These are phyloP conservation scores for Hoplodrina blanda DNA, from an alignment of 2,888 invertebrate species.

Conservation along the genomic window DNA sequence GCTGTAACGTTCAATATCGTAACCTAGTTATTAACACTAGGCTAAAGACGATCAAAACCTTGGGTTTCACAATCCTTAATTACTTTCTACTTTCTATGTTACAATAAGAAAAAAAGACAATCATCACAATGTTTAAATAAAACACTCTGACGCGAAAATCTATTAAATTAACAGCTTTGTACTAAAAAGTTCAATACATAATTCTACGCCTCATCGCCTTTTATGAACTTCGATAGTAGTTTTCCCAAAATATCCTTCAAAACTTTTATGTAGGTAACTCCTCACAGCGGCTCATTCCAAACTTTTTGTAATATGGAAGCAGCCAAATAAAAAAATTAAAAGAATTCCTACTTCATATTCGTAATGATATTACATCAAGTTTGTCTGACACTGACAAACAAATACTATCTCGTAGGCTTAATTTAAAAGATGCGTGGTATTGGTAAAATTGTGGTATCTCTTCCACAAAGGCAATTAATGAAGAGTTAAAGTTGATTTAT, in stretches of 20 bases:
- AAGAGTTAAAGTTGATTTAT: slow-evolving; percentile 25
- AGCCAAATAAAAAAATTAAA: slow-evolving; percentile 57
- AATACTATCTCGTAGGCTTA: slow-evolving; percentile 67
- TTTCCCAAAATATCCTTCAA: slow-evolving; percentile 7
- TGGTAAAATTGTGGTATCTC: background rate
- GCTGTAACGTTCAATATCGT: background rate
- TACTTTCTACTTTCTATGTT: background rate
- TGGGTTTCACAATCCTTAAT: too few species aligned
- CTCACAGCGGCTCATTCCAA: background rate
- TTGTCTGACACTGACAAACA: slow-evolving; percentile 52
- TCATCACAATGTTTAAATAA: background rate
- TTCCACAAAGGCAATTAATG: background rate
- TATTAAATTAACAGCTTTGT: slow-evolving; percentile 16
- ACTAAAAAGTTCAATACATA: slow-evolving; percentile 18
- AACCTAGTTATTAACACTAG: too few species aligned
- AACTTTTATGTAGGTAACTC: slow-evolving; percentile 6
- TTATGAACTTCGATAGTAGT: slow-evolving; percentile 4
- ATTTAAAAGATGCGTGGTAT: slow-evolving; percentile 36
- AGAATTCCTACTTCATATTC: slow-evolving; percentile 15
- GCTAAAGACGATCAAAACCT: background rate
- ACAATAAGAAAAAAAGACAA: background rate
- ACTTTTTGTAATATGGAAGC: slow-evolving; percentile 36
- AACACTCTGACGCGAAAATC: background rate
- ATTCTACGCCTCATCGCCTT: slow-evolving; percentile 29
- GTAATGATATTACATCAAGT: slow-evolving; percentile 31